Base-by-base conservation (phyloP, 1,140 invertebrate genomes). In the Harpegnathos saltator region DNA sequence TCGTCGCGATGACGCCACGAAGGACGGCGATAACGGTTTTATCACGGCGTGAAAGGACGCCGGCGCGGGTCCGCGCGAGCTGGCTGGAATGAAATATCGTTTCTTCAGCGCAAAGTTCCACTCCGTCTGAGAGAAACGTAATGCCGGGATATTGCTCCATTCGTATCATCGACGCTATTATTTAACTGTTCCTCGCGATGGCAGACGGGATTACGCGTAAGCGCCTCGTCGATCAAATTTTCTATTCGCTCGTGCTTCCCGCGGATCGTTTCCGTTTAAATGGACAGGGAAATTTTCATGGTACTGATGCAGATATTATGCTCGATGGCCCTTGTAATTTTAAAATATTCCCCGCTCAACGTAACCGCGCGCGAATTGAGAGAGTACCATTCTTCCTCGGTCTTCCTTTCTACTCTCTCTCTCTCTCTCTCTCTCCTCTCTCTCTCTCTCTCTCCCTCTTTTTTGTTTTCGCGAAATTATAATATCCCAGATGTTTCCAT, bases 21-120 rank as follows among this genome's bases (percentile, higher is more conserved):
- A 88, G 80, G 85, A 48, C 61, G 71, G 75, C 38, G 38, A 44
- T 84, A 88, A 81, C 85, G 84, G 82, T 87, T 88, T 88, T 88
- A 88, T 84, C 82, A 81, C 15, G n/a, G 52, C 68, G 73, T 75
- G 81, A 81, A 87, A 84, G 65, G 44, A 66, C 24, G 56, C 22
- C 11, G 44, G 29, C 29, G 5, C 29, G 48, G 19, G 11, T 69
- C 11, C 12, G 14, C 19, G 54, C 63, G 69, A 69, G 72, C 62
- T 26, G 29, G 63, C 65, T 65, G 50, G 17, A 61, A 87, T 78
- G 69, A 87, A 87, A 86, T 86, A 86, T 71, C 62, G 58, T 82
- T 48, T 66, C 73, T 50, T 63, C 44, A 33, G 54, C 44, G 63
- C 38, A 14, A 73, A 72, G 69, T 74, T 54, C 44, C 85, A 66